phyloP scores from a whole-genome alignment of 2,888 invertebrate genomes.

The Watsonalla binaria region DNA sequence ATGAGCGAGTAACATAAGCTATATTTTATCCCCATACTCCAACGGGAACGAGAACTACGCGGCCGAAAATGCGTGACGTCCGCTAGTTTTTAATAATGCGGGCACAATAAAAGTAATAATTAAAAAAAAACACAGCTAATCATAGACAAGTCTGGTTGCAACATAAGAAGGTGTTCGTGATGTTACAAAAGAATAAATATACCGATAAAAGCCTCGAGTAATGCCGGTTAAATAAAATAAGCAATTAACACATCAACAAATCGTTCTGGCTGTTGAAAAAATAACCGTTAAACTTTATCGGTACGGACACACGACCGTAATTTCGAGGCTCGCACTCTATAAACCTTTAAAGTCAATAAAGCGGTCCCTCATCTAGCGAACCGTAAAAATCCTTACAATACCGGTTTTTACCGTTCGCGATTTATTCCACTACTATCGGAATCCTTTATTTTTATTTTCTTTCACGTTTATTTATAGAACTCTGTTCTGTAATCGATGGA shows the following conservation, averaged over 20 bases:
- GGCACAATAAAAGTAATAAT: too few species aligned
- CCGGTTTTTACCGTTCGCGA: constrained; percentile 30
- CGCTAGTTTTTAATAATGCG: too few species aligned
- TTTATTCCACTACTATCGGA: constrained; percentile 10
- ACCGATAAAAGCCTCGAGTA: constrained; percentile 7
- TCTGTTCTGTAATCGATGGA: constrained; percentile 2
- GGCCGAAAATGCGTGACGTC: too few species aligned
- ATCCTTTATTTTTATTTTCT: constrained; percentile 11
- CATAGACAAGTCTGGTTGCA: background rate
- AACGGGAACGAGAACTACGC: too few species aligned
- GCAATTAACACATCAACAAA: constrained; percentile 24
- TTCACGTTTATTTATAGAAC: constrained; percentile 11
- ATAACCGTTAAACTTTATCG: constrained; percentile 46
- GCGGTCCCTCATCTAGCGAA: constrained; percentile 46
- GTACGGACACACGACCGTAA: constrained; percentile 37
- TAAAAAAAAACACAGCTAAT: too few species aligned
- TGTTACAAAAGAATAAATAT: background rate
- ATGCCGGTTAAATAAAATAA: constrained; percentile 22
- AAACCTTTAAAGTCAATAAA: constrained; percentile 69
- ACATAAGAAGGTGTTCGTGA: background rate
- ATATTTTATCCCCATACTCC: too few species aligned
- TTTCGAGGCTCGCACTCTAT: constrained; percentile 59
- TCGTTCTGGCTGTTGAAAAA: constrained; percentile 17
- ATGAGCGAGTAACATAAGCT: too few species aligned
- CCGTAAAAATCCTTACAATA: constrained; percentile 54